Evolutionary conservation across 2,797 vertebrate genomes (phyloP).

Genomic region (Chaenodraco wilsoni): DNA sequence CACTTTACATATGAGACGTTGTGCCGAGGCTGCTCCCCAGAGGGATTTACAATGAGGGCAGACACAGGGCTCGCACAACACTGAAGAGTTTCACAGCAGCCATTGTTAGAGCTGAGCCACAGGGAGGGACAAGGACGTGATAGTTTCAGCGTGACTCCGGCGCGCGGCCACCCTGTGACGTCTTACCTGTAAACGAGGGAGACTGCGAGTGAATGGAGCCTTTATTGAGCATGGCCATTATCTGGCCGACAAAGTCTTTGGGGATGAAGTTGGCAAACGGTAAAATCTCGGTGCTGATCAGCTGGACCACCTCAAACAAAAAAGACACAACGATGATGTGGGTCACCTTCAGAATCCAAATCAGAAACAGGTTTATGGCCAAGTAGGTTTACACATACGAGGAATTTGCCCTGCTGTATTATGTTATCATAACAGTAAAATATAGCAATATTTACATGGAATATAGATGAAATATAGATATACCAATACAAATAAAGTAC

Average conservation of each 20-base stretch:
- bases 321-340: not conserved
- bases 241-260: conserved; percentile 98
- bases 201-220: conserved; percentile 99
- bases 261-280: conserved; percentile 99
- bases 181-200: conserved; percentile 95
- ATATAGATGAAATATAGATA: too few species aligned
- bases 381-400: too few species aligned
- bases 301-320: conserved; percentile 91
- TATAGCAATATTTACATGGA: too few species aligned
- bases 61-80: not conserved
- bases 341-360: too few species aligned
- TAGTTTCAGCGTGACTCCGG: conserved; percentile 1
- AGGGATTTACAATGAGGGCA: conserved; percentile 12
- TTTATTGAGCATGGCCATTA: conserved; percentile 99
- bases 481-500: too few species aligned
- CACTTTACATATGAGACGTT: conserved; percentile 1
- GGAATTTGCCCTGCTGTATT: too few species aligned
- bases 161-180: not conserved
- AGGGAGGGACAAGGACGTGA: not conserved
- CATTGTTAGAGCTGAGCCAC: conserved; percentile 8
- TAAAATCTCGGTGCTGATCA: conserved; percentile 98
- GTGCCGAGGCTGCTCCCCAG: not conserved
- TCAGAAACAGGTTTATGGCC: too few species aligned
- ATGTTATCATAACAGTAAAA: too few species aligned
- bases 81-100: conserved; percentile 12